Base-by-base conservation (phyloP, 2,888 invertebrate species). In the Agonopterix alstromeriana region DNA sequence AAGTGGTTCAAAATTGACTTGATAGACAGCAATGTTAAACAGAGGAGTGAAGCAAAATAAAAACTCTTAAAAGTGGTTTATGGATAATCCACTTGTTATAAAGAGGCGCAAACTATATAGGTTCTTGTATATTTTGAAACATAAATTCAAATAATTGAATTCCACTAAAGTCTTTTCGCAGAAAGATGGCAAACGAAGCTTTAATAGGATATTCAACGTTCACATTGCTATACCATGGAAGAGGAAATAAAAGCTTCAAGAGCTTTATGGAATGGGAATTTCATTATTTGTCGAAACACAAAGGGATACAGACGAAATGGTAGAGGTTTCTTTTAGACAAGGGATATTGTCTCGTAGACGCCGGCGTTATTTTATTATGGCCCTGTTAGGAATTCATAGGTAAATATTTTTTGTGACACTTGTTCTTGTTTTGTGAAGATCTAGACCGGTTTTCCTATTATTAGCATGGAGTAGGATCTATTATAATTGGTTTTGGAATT, bases 241-340 rank as follows among this genome's bases (percentile, higher is more conserved):
- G 67, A 67, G 79, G 77, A 82, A 80, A 78, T 81, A 82, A 80
- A 77, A 72, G 74, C 54, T 62, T 77, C 68, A 59, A 77, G 74
- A 66, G 68, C 74, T 78, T 77, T 75, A 75, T 76, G 71, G 66
- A 68, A 67, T 76, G 71, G 66, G 69, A 67, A 72, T 73, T 73
- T 73, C 65, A 74, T 82, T 83, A 77, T 78, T 73, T 77, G 70
- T 67, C 51, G 56, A 61, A 58, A 67, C 59, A 79, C 77, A 82
- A 82, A 74, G 61, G 63, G 67, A 65, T 63, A 61, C 63, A 66
- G 63, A 69, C 48, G 61, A 67, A 70, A 70, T 69, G 65, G 69
- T 60, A 63, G 59, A 62, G 62, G 63, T 55, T 55, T 61, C 55
- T 63, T 57, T 60, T 53, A 53, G 52, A 61, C 63, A 49, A 45